A percentile compares a stretch with the other conserved stretches of the same genome.
Conservation (phyloP, 2,113 vertebrate species). For the Helogale parvula region DNA sequence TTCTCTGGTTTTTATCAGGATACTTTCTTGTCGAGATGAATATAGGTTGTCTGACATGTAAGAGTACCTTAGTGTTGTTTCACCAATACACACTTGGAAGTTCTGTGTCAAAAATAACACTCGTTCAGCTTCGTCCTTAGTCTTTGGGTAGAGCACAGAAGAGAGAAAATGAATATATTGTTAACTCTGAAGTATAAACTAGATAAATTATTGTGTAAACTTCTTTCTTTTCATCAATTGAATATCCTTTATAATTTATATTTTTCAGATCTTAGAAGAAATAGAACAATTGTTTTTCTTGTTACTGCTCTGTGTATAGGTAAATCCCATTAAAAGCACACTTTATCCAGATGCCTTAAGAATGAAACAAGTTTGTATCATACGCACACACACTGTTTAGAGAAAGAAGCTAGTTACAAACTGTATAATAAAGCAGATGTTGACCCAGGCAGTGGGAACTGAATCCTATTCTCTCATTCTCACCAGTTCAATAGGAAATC, state of each 20-base stretch:
- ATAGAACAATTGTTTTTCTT: background rate
- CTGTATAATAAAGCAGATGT: background rate
- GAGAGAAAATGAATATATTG: background rate
- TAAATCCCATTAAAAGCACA: background rate
- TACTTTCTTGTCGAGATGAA: conserved; percentile 54
- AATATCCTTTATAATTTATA: background rate
- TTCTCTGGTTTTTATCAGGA: conserved; percentile 50
- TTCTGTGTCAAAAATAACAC: conserved; percentile 33
- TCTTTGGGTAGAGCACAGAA: conserved; percentile 38
- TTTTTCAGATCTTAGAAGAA: conserved; percentile 34
- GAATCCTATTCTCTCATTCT: background rate
- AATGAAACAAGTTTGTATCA: conserved; percentile 17
- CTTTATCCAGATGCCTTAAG: conserved; percentile 19
- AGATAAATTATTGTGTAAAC: background rate
- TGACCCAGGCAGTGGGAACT: background rate
- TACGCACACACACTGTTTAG: conserved; percentile 17
- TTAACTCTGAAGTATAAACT: conserved; percentile 29
- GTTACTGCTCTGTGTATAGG: background rate
- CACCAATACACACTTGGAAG: conserved; percentile 29
- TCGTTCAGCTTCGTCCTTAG: conserved; percentile 48
- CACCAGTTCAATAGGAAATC: background rate
- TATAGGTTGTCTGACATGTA: conserved; percentile 21
- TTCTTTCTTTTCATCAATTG: background rate
- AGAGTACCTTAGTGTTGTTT: conserved; percentile 25
- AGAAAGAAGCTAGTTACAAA: conserved; percentile 1